Evolutionary conservation across 2,113 vertebrate genomes (phyloP).

Genomic region (Brevimyrus niger): DNA sequence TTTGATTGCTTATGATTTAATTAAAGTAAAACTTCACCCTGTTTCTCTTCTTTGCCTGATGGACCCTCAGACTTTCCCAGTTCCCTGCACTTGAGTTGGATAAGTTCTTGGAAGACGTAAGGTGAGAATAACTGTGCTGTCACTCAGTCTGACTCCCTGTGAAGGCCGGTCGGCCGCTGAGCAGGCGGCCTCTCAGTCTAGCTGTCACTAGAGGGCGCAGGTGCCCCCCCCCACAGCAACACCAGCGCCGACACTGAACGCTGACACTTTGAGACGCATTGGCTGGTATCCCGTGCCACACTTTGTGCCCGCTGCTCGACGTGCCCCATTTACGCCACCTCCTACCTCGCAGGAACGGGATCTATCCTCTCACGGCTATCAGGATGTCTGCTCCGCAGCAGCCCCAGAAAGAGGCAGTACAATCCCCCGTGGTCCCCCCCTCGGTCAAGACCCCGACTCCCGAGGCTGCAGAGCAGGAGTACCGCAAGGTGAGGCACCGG

Average conservation of each 20-base stretch:
- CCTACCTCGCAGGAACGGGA: slow-evolving; percentile 73
- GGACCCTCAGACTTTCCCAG: slow-evolving; percentile 76
- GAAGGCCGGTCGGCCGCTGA: background rate
- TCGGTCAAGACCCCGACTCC: slow-evolving; percentile 94
- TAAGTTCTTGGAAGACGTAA: slow-evolving; percentile 96
- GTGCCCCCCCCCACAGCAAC: background rate
- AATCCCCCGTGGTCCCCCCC: slow-evolving; percentile 86
- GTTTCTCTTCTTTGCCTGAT: background rate
- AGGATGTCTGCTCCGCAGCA: slow-evolving; percentile 87
- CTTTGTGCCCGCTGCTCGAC: background rate
- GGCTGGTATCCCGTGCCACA: background rate
- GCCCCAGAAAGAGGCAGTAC: slow-evolving; percentile 89
- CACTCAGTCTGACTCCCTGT: background rate
- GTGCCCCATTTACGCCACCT: background rate
- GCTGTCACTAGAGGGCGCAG: slow-evolving; percentile 1
- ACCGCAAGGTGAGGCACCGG: slow-evolving; percentile 74
- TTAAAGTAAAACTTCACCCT: slow-evolving; percentile 3
- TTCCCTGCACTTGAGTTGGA: slow-evolving; percentile 93
- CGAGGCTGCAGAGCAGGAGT: slow-evolving; percentile 91
- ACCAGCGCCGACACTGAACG: background rate
- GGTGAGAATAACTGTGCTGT: slow-evolving; percentile 54
- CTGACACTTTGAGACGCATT: background rate
- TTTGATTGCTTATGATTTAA: background rate
- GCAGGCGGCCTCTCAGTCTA: background rate
- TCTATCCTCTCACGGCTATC: slow-evolving; percentile 92